A percentile compares a stretch with the other conserved stretches of the same genome.
These are phyloP conservation scores for Drymodes brunneopygia DNA, from an alignment of 2,113 vertebrate species.

Conservation along the genomic window DNA sequence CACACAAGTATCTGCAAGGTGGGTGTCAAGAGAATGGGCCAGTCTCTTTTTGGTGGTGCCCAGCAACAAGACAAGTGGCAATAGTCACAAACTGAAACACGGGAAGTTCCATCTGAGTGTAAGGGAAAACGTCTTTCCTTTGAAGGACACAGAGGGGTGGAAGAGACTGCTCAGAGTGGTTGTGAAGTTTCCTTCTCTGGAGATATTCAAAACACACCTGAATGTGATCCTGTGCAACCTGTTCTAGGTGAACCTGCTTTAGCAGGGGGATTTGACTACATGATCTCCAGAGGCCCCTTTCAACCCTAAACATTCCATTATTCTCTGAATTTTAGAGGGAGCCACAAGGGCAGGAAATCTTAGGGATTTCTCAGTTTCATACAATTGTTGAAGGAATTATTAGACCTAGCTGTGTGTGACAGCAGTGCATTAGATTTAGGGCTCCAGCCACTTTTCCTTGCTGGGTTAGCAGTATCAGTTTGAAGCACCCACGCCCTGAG, in stretches of 20 bases:
- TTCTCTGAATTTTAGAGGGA: background rate
- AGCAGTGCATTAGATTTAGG: background rate
- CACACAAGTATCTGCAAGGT: background rate
- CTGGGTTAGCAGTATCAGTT: background rate
- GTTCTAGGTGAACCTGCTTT: background rate
- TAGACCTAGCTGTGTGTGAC: fast-evolving
- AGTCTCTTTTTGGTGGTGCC: background rate
- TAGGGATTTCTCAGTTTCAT: background rate
- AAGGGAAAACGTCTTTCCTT: background rate
- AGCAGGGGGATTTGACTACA: no score
- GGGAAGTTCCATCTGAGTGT: background rate
- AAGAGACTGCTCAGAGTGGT: background rate
- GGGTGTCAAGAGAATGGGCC: background rate
- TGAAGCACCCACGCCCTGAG: background rate
- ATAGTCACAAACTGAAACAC: background rate
- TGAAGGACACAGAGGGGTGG: background rate
- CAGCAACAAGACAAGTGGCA: background rate
- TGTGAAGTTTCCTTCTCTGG: background rate
- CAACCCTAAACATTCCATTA: background rate
- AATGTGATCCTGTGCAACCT: background rate
- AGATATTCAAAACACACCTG: background rate
- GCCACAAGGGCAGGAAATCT: background rate
- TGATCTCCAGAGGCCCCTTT: background rate
- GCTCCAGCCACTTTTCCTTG: background rate
- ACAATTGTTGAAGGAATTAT: background rate